These are phyloP conservation scores for Phalera bucephala DNA, from an alignment of 2,888 invertebrate species.

Conservation along the genomic window DNA sequence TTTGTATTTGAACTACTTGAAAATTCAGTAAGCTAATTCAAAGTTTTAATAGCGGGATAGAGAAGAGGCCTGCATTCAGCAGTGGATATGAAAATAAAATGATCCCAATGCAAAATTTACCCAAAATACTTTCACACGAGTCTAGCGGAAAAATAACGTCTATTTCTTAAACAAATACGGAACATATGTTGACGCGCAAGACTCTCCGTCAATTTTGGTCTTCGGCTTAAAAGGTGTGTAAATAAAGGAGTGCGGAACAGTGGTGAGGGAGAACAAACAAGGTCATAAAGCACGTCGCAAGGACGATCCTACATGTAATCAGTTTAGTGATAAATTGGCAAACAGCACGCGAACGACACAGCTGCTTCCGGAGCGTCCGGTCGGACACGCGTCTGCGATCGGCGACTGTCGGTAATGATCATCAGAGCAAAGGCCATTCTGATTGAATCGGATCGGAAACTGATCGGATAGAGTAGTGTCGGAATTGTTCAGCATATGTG, in stretches of 20 bases:
- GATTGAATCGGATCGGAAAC: too few species aligned
- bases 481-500: too few species aligned
- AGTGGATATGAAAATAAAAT: too few species aligned
- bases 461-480: too few species aligned
- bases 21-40: too few species aligned
- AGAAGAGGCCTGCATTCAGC: too few species aligned
- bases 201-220: constrained; percentile 34
- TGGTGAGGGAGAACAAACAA: constrained; percentile 63
- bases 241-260: constrained; percentile 69
- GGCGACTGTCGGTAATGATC: neutral
- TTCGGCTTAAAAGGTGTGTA: constrained; percentile 61
- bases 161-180: too few species aligned
- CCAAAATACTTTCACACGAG: too few species aligned
- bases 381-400: constrained; percentile 15
- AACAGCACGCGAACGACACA: constrained; percentile 80
- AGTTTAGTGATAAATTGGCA: constrained; percentile 83
- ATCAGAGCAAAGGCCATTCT: neutral
- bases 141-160: too few species aligned
- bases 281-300: constrained; percentile 76
- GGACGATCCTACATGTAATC: constrained; percentile 80
- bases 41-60: too few species aligned
- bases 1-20: too few species aligned
- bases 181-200: constrained; percentile 35
- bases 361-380: constrained; percentile 65
- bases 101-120: too few species aligned